These are phyloP conservation scores for Chelmon rostratus DNA, from an alignment of 2,797 vertebrate species.

Conservation along the genomic window DNA sequence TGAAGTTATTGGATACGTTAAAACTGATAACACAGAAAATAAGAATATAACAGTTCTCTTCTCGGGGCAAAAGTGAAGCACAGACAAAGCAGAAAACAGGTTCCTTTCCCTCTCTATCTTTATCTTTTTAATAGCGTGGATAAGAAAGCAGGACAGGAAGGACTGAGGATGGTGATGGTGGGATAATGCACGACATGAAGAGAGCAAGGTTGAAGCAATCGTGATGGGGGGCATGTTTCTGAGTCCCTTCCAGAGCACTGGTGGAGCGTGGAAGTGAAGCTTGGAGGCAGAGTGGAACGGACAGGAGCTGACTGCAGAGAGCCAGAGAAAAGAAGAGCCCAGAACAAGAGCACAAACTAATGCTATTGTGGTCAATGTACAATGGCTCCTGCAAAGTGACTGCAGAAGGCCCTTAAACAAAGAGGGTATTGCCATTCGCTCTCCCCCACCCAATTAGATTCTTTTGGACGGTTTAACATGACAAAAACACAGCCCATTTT, in stretches of 20 bases:
- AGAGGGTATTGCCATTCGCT: conserved; percentile 81
- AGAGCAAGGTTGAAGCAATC: conserved; percentile 46
- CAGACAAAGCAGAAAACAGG: conserved; percentile 62
- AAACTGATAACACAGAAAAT: conserved; percentile 61
- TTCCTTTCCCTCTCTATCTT: conserved; percentile 43
- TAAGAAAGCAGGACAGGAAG: conserved; percentile 52
- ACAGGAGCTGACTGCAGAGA: conserved; percentile 88
- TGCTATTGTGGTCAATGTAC: conserved; percentile 89
- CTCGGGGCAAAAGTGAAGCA: conserved; percentile 46
- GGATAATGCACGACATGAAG: conserved; percentile 58
- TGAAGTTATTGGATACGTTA: conserved; percentile 60
- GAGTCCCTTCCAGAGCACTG: conserved; percentile 68
- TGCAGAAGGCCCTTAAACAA: conserved; percentile 89
- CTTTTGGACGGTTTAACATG: conserved; percentile 85
- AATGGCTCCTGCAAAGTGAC: conserved; percentile 90
- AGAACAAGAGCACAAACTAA: conserved; percentile 88
- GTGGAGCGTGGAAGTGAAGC: conserved; percentile 84
- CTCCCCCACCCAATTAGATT: conserved; percentile 87
- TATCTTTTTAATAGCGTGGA: conserved; percentile 67
- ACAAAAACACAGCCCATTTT: conserved; percentile 85
- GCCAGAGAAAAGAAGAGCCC: conserved; percentile 83
- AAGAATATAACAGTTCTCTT: conserved; percentile 48
- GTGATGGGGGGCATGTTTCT: conserved; percentile 71
- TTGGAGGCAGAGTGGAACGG: conserved; percentile 89
- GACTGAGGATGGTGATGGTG: conserved; percentile 31